Percentiles rank a stretch among this genome's conserved stretches.
phyloP scores from a whole-genome alignment of 2,113 vertebrate genomes.

The Zosterops borbonicus region DNA sequence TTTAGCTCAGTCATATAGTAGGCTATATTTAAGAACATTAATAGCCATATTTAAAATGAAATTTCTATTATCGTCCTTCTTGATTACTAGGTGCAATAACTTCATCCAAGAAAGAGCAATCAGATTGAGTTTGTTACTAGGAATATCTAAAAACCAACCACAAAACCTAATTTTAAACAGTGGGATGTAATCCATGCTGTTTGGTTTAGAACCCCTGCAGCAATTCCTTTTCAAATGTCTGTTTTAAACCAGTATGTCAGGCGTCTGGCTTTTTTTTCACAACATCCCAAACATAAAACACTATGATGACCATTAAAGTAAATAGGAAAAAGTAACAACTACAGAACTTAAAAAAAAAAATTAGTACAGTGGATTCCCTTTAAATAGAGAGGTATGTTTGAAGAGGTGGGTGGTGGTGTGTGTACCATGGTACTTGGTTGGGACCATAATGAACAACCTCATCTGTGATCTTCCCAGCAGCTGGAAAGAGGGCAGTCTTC shows the following conservation, averaged over 20 bases:
- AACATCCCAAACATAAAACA: neutral
- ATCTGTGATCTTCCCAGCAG: conserved; percentile 3
- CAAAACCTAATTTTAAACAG: conserved; percentile 41
- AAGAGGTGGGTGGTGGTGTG: neutral
- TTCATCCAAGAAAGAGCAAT: neutral
- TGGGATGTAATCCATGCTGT: neutral
- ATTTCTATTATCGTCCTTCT: neutral
- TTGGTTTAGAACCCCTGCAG: neutral
- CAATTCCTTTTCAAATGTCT: conserved; percentile 7
- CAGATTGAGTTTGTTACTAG: conserved; percentile 53
- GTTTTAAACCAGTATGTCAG: conserved; percentile 28
- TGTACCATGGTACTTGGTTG: neutral
- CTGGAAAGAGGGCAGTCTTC: neutral
- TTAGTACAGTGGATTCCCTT: neutral
- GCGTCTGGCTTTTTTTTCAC: neutral
- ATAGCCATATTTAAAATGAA: neutral
- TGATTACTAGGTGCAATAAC: conserved; percentile 33
- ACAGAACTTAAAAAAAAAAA: neutral
- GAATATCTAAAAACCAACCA: conserved; percentile 44
- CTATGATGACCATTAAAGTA: neutral
- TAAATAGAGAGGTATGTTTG: neutral
- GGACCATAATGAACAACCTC: neutral
- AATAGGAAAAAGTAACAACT: neutral
- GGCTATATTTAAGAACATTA: neutral
- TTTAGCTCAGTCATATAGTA: neutral